Evolutionary conservation across 1,140 invertebrate genomes (phyloP), one percentile per base, ranked within the genome.

Genomic region (Ridgeia piscesae): DNA sequence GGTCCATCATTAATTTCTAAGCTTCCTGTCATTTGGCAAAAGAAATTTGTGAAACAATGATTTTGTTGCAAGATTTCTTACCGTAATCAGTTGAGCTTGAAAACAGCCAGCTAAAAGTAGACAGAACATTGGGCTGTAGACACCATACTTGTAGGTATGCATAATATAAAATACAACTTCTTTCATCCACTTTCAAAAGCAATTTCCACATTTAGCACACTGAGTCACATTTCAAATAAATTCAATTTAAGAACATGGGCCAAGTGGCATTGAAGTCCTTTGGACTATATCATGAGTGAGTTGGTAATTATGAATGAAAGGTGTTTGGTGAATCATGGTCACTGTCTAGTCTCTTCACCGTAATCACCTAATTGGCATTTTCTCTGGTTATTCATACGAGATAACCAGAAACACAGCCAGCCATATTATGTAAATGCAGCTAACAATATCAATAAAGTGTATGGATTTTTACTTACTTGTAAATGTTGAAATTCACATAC

Each of bases 51-150:
- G 4, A 4, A 42, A 6, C 11, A 42, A 42, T 42, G 31, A 90
- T 89, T 6, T 9, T 17, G 14, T 34, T 33, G n/a, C n/a, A 42
- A 35, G n/a, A 27, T 21, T 2, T 34, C 91, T 88, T 92, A 92
- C 91, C 91, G 31, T 48, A 58, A n/a, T 58, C 35, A 33, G 50
- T 33, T 77, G 50, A n/a, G 35, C 88, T 88, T n/a, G 42, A 27
- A 88, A 92, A 92, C 77, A 92, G 35, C 91, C 91, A 92, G 27
- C 91, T 92, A 48, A 27, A 92, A 92, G n/a, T 8, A 92, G 88
- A 92, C 77, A 4, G 21, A 48, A 34, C 2, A 34, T 11, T n/a
- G 35, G 6, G 6, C 6, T 33, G n/a, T 91, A n/a, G 33, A 11
- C 35, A 34, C 2, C 2, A 50, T 42, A 50, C 33, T 17, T 77